Evolutionary conservation across 2,888 invertebrate species (phyloP), one percentile per base, ranked within the genome.

Genomic region (Luperina testacea): DNA sequence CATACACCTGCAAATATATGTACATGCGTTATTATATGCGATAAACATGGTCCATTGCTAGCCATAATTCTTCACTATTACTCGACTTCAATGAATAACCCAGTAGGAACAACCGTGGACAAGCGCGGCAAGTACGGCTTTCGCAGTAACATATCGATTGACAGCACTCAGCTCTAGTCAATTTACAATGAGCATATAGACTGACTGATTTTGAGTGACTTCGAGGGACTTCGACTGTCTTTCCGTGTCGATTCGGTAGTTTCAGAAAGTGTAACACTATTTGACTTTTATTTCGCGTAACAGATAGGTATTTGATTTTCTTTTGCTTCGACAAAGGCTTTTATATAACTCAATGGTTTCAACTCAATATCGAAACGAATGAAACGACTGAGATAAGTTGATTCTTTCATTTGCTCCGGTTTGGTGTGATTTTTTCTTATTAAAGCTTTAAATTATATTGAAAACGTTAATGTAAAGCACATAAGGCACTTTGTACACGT

Each of bases 121-220:
- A 82, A 75, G 42, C 57, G 67, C 45, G 7, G 48, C 69, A n/a
- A 64, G 59, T 68, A 64, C 48, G 38, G 75, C 61, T 75, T 75
- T 42, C 72, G 72, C 53, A 42, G 64, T 67, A 71, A 63, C 48
- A 61, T 73, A 83, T 82, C 86, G 86, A 83, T 83, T 83, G 76
- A 48, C 4, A 72, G 72, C 70, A 70, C 69, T 82, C 72, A 45
- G 61, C 61, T 76, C 63, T 27, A 65, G 38, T 70, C 77, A 86
- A 86, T 82, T 83, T 82, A 72, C 69, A 86, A 75, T 82, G 72
- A 82, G 64, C 64, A 61, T 32, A 70, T 48, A 69, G n/a, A 61
- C 85, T 61, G 63, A 45, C 32, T 65, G 51, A 69, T 27, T 72
- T 48, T n/a, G n/a, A 81, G 59, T 38, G 71, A 71, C 24, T 71